Evolutionary conservation across 2,113 vertebrate species (phyloP).

Genomic region (Pipra filicauda): DNA sequence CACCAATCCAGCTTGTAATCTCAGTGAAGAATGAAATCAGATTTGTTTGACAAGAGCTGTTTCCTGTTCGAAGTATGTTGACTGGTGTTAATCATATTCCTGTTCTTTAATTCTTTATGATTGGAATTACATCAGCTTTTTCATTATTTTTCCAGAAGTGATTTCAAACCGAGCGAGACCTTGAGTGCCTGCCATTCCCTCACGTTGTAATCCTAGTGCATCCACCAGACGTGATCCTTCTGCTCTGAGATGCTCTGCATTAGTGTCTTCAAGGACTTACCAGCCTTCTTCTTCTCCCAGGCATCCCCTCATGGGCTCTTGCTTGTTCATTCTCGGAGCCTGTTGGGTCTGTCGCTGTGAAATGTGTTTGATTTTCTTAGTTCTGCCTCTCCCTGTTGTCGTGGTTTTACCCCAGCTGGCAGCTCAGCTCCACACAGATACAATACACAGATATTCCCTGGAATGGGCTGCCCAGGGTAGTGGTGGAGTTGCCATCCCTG

Average conservation of each 20-base stretch:
- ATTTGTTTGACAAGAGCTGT: constrained; percentile 59
- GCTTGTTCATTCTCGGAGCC: background rate
- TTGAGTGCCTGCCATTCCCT: background rate
- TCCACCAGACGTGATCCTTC: background rate
- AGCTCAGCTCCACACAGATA: background rate
- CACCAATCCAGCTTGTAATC: constrained; percentile 40
- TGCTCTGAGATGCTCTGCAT: background rate
- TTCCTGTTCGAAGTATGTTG: constrained; percentile 46
- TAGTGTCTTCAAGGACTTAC: background rate
- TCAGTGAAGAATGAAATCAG: constrained; percentile 59
- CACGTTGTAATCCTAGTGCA: background rate
- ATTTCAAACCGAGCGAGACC: constrained; percentile 18
- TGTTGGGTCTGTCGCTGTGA: background rate
- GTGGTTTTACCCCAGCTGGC: background rate
- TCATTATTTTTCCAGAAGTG: constrained; percentile 41
- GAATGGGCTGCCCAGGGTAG: background rate
- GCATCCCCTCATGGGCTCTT: background rate
- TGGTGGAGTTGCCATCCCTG: background rate
- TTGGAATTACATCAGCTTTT: constrained; percentile 42
- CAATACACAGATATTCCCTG: background rate
- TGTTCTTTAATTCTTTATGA: constrained; percentile 61
- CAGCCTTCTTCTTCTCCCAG: background rate
- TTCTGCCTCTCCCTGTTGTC: background rate
- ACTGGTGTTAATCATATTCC: constrained; percentile 58
- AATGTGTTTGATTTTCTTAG: background rate